A percentile compares a stretch with the other conserved stretches of the same genome.
Evolutionary conservation across 1,140 invertebrate species (phyloP).

Genomic region (Drosophila equinoxialis): DNA sequence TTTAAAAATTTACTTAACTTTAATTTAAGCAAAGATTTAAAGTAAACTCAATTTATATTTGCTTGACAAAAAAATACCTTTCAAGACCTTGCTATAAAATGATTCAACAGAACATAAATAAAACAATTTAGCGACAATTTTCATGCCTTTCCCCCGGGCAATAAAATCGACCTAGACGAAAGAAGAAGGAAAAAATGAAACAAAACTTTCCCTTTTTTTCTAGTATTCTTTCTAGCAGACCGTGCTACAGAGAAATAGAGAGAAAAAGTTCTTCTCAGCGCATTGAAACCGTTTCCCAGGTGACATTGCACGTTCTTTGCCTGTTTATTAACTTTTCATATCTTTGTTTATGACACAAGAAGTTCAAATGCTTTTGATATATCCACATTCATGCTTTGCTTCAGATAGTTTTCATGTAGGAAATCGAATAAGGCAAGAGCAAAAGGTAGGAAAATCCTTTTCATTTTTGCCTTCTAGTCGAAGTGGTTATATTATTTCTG

Average conservation of each 20-base stretch:
- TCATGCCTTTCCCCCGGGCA: conserved; percentile 20
- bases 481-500: conserved; percentile 10
- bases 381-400: neutral
- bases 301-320: conserved; percentile 55
- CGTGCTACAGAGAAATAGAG: neutral
- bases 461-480: conserved; percentile 13
- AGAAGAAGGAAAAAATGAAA: neutral
- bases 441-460: neutral
- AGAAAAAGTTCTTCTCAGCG: conserved; percentile 21
- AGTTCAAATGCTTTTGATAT: conserved; percentile 51
- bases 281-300: conserved; percentile 44
- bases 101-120: conserved; percentile 12
- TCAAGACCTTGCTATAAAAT: neutral
- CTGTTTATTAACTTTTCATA: conserved; percentile 75
- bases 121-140: conserved; percentile 46
- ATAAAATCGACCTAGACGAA: conserved; percentile 6
- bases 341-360: conserved; percentile 56
- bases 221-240: neutral
- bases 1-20: no score
- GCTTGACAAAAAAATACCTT: neutral
- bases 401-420: neutral
- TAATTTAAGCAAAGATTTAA: neutral
- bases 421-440: conserved; percentile 16
- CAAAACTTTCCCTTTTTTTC: conserved; percentile 39
- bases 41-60: neutral